Evolutionary conservation across 2,113 vertebrate species (phyloP), one percentile per base, ranked within the genome.

Genomic region (Menidia beryllina): DNA sequence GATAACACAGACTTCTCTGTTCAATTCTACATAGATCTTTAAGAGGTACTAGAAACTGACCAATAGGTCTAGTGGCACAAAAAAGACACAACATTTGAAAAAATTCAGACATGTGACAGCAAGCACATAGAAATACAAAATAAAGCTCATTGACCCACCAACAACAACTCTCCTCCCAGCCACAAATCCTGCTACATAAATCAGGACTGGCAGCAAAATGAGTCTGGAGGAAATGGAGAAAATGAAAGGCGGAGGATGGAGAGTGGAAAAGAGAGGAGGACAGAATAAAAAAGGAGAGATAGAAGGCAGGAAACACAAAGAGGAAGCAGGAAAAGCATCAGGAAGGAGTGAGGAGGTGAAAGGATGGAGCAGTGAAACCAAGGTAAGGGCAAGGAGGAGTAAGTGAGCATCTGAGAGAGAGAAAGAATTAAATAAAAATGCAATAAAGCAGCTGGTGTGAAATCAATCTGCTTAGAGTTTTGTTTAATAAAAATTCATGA

Each of bases 401-500:
- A 74, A 79, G 84, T 30, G 79, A 85, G 80, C 70, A 71, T 83
- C 76, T 73, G 80, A 88, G 87, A 77, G 88, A 88, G 86, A 88
- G 86, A 95, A 94, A 93, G 94, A 97, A 97, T 97, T 96, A 97
- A 96, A 97, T 97, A 97, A 97, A 96, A 98, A 96, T 94, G 95
- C 95, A 97, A 97, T 98, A 97, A 96, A 96, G 95, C 95, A 94
- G 94, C 75, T 86, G 50, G 91, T 95, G 95, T 94, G 95, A 97
- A 98, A 98, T 98, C 97, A 98, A 98, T 98, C 96, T 95, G 95
- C 95, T 96, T 97, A 96, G 95, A 97, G 94, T 97, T 98, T 97
- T 97, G 96, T 96, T 97, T 97, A 97, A 97, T 97, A 98, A 97
- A 97, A 98, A 97, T 97, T 97, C 95, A 97, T 97, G 96, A 98